These are phyloP conservation scores for Apocheima hispidaria DNA, from an alignment of 2,888 invertebrate genomes.

Conservation along the genomic window DNA sequence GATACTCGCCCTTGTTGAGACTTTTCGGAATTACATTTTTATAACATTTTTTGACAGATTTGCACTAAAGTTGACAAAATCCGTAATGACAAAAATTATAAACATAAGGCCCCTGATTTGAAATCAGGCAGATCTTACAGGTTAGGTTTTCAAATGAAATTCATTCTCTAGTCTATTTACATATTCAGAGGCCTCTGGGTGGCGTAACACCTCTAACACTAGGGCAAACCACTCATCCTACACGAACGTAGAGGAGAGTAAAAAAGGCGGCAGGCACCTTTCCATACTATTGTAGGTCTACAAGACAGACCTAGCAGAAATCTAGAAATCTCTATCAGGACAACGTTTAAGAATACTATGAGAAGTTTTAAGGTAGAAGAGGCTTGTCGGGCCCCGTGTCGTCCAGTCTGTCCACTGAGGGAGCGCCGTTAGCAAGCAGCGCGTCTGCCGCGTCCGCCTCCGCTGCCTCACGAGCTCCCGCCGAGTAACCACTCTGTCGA, in stretches of 20 bases:
- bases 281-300: too few species aligned
- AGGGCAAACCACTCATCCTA: background rate
- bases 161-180: constrained; percentile 1
- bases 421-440: constrained; percentile 20
- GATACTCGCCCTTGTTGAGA: too few species aligned
- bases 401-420: constrained; percentile 23
- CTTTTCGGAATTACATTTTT: too few species aligned
- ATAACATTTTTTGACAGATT: too few species aligned
- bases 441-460: constrained; percentile 15
- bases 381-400: constrained; percentile 30
- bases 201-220: background rate
- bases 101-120: too few species aligned
- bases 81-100: too few species aligned
- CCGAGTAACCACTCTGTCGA: background rate
- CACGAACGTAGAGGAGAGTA: background rate
- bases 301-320: constrained; percentile 5
- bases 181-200: background rate
- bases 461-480: background rate
- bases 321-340: constrained; percentile 1
- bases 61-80: too few species aligned
- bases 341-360: background rate
- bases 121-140: background rate
- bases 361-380: constrained; percentile 22
- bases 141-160: background rate
- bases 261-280: background rate